These are phyloP conservation scores for Rana temporaria DNA, from an alignment of 2,113 vertebrate genomes.

Conservation along the genomic window DNA sequence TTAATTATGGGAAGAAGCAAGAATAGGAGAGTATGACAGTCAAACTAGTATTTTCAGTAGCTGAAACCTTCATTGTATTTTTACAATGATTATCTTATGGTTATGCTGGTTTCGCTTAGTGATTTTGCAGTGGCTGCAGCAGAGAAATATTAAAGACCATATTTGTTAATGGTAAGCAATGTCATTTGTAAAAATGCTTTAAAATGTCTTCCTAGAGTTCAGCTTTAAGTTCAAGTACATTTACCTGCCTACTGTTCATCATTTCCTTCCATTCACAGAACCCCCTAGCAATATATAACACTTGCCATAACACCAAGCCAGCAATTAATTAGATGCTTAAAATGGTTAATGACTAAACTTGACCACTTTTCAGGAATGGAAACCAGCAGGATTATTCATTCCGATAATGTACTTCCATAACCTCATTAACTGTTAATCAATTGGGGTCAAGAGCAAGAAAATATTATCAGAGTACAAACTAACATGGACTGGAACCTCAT, in stretches of 20 bases:
- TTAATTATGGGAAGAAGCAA: too few species aligned
- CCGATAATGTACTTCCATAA: constrained; percentile 25
- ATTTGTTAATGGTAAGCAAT: too few species aligned
- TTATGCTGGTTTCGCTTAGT: too few species aligned
- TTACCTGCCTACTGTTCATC: neutral
- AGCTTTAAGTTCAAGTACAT: neutral
- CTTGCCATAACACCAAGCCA: neutral
- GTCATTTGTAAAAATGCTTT: too few species aligned
- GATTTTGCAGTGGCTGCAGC: too few species aligned
- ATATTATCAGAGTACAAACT: constrained; percentile 6
- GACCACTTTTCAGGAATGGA: neutral
- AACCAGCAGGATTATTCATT: constrained; percentile 4
- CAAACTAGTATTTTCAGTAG: too few species aligned
- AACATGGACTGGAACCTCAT: neutral
- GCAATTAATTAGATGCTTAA: neutral
- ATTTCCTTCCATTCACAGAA: neutral
- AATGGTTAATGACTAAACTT: neutral
- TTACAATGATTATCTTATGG: neutral
- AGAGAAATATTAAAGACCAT: too few species aligned
- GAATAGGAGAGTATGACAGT: too few species aligned
- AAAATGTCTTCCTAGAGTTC: too few species aligned
- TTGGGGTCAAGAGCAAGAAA: constrained; percentile 9
- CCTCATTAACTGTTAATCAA: constrained; percentile 50
- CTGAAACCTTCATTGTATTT: neutral
- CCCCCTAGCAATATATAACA: neutral